phyloP scores from a whole-genome alignment of 2,888 invertebrate species.

The Tenthredo livida region DNA sequence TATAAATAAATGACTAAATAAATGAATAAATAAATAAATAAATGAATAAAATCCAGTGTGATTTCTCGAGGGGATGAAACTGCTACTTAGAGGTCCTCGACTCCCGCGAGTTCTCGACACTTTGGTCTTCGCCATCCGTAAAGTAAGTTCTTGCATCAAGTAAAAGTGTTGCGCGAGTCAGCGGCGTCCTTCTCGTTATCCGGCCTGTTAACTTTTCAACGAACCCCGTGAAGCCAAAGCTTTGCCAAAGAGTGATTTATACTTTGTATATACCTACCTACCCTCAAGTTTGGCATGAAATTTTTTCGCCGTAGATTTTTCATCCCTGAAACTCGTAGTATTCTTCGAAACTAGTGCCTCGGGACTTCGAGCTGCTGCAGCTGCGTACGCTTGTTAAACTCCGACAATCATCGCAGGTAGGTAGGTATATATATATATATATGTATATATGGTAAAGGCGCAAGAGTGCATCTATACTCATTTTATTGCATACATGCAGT shows the following conservation, averaged over 20 bases:
- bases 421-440: too few relatives aligned
- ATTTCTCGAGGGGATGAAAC: neutral
- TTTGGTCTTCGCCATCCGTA: conserved; percentile 55
- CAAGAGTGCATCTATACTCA: neutral
- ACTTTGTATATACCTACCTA: conserved; percentile 24
- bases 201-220: conserved; percentile 73
- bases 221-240: conserved; percentile 66
- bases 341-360: neutral
- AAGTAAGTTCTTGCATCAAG: conserved; percentile 62
- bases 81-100: conserved; percentile 17
- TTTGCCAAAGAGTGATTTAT: conserved; percentile 70
- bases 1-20: neutral
- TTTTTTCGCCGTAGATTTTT: conserved; percentile 37
- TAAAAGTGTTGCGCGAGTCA: conserved; percentile 63
- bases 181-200: conserved; percentile 66
- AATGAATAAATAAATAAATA: neutral
- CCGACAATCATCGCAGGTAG: conserved; percentile 16
- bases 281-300: conserved; percentile 21
- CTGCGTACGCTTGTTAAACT: conserved; percentile 26
- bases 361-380: neutral
- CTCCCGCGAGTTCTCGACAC: conserved; percentile 25
- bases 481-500: neutral
- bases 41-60: neutral
- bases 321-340: neutral
- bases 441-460: neutral